Evolutionary conservation across 2,113 vertebrate species (phyloP), one percentile per base, ranked within the genome.

Genomic region (Cochlearius cochlearius): DNA sequence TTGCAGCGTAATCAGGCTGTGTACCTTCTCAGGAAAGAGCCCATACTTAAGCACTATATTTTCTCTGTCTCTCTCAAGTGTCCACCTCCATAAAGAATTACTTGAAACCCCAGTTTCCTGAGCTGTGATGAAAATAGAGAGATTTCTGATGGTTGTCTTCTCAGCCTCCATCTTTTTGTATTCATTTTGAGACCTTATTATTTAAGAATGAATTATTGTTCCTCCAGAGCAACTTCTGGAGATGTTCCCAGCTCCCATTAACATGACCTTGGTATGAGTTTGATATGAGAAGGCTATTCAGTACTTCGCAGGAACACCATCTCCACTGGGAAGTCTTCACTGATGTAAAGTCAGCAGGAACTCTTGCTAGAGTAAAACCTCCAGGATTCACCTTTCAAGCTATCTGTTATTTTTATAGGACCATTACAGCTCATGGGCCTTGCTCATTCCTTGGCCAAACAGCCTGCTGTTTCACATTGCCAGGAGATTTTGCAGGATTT

Each of bases 401-500:
- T 88, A 81, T 71, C 80, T 87, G 19, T 77, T 87, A 55, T 88
- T 96, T 89, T 96, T 76, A 79, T 69, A 79, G 66, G 81, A 82
- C 67, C 1, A 2, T 66, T 76, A 86, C n/a, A 91, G 60, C 34
- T 92, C 66, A 76, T 43, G 50, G 55, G 41, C 19, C 53, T 71
- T 83, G 32, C 67, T 81, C 2, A 1, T 58, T 86, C 82, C 68
- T 96, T 66, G 41, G 86, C 71, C 69, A 38, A 50, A 68, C 34
- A 68, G 41, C 56, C 68, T 91, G 41, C 50, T 85, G 62, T 59
- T 87, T 97, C 95, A 95, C n/a, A 82, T 18, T 66, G 97, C 86
- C 80, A 96, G 92, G 36, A 97, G 97, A 85, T 97, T 97, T 95
- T 97, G 90, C 59, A 95, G 91, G 75, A 97, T 97, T 92, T 97